Conservation (phyloP, 2,888 invertebrate genomes). For the Pachydiplax longipennis region DNA sequence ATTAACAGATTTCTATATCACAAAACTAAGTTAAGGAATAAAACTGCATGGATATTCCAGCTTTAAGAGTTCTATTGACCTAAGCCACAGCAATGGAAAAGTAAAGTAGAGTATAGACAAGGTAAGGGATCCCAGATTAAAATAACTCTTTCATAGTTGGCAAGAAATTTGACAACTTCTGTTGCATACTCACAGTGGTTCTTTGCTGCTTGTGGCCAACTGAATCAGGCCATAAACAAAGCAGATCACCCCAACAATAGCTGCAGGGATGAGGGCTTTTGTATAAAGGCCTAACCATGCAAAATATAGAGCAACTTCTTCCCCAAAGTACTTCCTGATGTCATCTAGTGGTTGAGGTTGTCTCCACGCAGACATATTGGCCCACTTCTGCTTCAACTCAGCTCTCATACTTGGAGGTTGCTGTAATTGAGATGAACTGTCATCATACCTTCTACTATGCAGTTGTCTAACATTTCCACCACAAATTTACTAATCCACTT, state of each 20-base stretch:
- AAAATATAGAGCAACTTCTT: conserved; percentile 90
- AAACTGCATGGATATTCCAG: too few relatives aligned
- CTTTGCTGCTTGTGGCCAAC: conserved; percentile 83
- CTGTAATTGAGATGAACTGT: neutral
- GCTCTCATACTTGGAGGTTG: neutral
- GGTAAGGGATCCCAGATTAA: too few relatives aligned
- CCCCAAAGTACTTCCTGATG: conserved; percentile 87
- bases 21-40: too few relatives aligned
- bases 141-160: too few relatives aligned
- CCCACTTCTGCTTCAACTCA: conserved; percentile 88
- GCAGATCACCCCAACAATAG: conserved; percentile 84
- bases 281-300: conserved; percentile 95
- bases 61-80: too few relatives aligned
- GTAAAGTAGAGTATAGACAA: too few relatives aligned
- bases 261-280: conserved; percentile 85
- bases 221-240: conserved; percentile 86
- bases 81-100: too few relatives aligned
- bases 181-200: conserved; percentile 66
- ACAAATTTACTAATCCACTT: too few relatives aligned
- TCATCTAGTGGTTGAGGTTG: conserved; percentile 92
- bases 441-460: neutral
- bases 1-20: too few relatives aligned
- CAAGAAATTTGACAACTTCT: too few relatives aligned
- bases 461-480: too few relatives aligned
- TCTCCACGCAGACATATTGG: conserved; percentile 85